These are phyloP conservation scores for Nipponia nippon DNA, from an alignment of 2,113 vertebrate genomes.

Conservation along the genomic window DNA sequence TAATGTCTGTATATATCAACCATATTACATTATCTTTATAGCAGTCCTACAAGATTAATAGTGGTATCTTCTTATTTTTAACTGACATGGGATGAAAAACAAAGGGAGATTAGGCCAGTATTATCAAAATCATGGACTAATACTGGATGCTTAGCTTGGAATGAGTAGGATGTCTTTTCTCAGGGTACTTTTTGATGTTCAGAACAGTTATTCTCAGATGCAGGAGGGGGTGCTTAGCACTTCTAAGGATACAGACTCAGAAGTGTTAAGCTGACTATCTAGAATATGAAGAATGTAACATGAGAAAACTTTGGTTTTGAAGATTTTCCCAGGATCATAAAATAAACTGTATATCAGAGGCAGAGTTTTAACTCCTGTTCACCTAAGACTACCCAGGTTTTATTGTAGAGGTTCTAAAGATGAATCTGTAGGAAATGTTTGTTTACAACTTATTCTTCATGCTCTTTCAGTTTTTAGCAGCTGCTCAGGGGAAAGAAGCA, in stretches of 20 bases:
- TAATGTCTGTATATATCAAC: not conserved
- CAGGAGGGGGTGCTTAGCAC: not conserved
- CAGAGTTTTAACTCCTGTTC: slow-evolving; percentile 13
- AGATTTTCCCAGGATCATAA: slow-evolving; percentile 47
- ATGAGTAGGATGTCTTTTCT: slow-evolving; percentile 16
- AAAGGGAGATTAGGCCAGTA: slow-evolving; percentile 2
- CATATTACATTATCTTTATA: slow-evolving; percentile 33
- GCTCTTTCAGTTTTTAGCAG: not conserved
- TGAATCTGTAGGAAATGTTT: not conserved
- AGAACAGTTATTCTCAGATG: not conserved
- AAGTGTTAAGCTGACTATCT: slow-evolving; percentile 32
- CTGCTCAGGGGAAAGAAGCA: not conserved
- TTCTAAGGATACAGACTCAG: not conserved
- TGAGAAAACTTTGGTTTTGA: slow-evolving; percentile 4
- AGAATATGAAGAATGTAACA: slow-evolving; percentile 26
- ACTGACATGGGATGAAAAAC: slow-evolving; percentile 6
- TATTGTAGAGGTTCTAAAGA: not conserved
- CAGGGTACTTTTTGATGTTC: slow-evolving; percentile 26
- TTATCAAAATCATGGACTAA: not conserved
- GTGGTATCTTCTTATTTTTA: slow-evolving; percentile 12
- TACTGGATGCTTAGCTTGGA: slow-evolving; percentile 23
- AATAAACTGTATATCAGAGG: not conserved
- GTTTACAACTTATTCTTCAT: not conserved
- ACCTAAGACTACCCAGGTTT: slow-evolving; percentile 25
- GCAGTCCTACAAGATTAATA: not conserved